These are phyloP conservation scores for Brachypalpus laphriformis DNA, from an alignment of 2,888 invertebrate genomes.

Conservation along the genomic window DNA sequence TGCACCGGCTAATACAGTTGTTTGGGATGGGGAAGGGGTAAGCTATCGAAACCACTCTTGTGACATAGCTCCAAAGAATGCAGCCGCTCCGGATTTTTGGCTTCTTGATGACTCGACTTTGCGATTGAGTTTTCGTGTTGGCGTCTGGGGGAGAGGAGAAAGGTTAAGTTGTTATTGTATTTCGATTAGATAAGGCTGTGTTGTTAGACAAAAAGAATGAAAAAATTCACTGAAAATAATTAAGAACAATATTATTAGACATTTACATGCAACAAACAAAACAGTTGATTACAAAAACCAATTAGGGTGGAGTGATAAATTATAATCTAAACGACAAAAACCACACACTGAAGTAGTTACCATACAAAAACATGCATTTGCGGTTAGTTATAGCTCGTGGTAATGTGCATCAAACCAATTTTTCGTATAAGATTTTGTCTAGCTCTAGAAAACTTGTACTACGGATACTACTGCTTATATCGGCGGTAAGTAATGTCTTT, in stretches of 20 bases:
- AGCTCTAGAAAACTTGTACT: no score
- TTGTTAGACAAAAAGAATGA: neutral
- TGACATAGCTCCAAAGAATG: constrained; percentile 92
- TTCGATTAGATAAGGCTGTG: neutral
- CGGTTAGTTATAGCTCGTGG: no score
- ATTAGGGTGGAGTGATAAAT: no score
- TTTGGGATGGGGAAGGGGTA: neutral
- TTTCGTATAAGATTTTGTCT: no score
- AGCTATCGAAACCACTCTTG: constrained; percentile 90
- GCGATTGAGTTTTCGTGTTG: constrained; percentile 58
- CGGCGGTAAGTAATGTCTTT: no score
- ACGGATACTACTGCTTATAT: no score
- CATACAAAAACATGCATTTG: no score
- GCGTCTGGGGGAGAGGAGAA: constrained; percentile 31
- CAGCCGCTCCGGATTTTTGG: constrained; percentile 88
- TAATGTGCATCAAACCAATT: no score
- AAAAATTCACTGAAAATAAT: neutral
- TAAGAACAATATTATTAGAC: neutral
- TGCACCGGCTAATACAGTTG: constrained; percentile 64
- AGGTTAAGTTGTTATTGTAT: neutral
- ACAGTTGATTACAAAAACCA: neutral
- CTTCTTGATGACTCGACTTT: constrained; percentile 74
- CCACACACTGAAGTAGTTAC: no score
- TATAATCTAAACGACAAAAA: no score
- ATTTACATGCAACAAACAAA: neutral